Evolutionary conservation across 2,888 invertebrate species (phyloP), one percentile per base, ranked within the genome.

Genomic region (Meloe dianella): DNA sequence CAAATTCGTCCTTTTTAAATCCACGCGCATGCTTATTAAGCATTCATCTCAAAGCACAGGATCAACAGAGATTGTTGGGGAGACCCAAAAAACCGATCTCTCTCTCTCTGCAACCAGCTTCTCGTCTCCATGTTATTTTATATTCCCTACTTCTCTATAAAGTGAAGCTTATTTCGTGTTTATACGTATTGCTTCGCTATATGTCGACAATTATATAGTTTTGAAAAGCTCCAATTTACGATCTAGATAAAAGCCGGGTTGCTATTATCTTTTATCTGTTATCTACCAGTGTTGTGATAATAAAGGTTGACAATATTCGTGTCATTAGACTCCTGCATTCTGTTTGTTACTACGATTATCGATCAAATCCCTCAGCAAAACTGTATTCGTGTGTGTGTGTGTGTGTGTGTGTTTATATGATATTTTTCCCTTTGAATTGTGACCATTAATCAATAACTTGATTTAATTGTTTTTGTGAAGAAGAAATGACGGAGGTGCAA

Each of bases 401-500:
- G 22, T 9, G 12, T 51, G 54, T 54, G 54, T 12, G 14, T 54
- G 7, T 27, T 2, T 27, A n/a, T n/a, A n/a, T n/a, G n/a, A n/a
- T n/a, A n/a, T 14, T 2, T 10, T 20, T 12, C 12, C 22, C 22
- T 8, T 35, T 35, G 35, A 41, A 24, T 24, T 27, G 51, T 22
- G 1, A 35, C 4, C 4, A 14, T 3, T 0, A 35, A 35, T 35
- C 12, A 35, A 27, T 27, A 27, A 27, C 2, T 27, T 3, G 4
- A 4, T 27, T 27, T n/a, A n/a, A n/a, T n/a, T n/a, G n/a, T n/a
- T 27, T 27, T 27, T 3, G 2, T 27, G 27, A 27, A 51, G 4
- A 14, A 9, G 27, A 68, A 68, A 77, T 77, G 77, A 75, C 77
- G 59, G 77, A 77, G 60, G 71, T 77, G 67, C 74, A 71, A 57